These are phyloP conservation scores for Umimayanthus kanabou DNA, from an alignment of 92 coral and sea anemone genomes.

Conservation along the genomic window DNA sequence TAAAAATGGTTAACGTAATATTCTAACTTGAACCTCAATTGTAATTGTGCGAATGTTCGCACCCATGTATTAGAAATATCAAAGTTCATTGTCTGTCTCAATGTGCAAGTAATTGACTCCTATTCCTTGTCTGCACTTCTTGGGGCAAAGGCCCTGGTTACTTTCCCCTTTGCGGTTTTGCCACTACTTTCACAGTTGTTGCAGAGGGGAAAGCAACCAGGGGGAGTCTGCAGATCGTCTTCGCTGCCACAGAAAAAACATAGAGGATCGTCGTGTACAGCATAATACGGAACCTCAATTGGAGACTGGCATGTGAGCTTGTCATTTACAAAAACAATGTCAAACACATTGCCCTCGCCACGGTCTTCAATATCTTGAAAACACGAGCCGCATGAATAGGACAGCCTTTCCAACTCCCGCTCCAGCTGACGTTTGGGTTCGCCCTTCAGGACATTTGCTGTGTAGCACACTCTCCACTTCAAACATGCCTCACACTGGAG, in stretches of 20 bases:
- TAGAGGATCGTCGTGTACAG: constrained; percentile 20
- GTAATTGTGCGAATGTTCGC: constrained; percentile 28
- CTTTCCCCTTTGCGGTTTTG: constrained; percentile 30
- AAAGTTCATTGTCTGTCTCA: constrained; percentile 14
- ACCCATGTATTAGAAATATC: constrained; percentile 27
- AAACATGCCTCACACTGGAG: constrained; percentile 51
- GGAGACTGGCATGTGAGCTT: constrained; percentile 23
- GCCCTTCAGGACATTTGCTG: constrained; percentile 26
- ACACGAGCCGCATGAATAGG: constrained; percentile 43
- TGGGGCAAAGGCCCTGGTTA: constrained; percentile 20
- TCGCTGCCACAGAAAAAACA: not conserved
- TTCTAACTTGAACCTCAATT: constrained; percentile 16
- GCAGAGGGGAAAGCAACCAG: constrained; percentile 42
- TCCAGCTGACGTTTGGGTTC: constrained; percentile 39
- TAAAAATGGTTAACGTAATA: constrained; percentile 4
- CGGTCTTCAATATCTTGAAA: constrained; percentile 38
- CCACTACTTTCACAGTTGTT: constrained; percentile 15
- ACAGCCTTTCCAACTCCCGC: no score
- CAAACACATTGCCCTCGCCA: not conserved
- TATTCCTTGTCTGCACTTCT: constrained; percentile 28
- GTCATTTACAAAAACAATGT: constrained; percentile 25
- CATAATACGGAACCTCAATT: constrained; percentile 16
- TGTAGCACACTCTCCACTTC: constrained; percentile 48
- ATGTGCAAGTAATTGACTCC: constrained; percentile 7
- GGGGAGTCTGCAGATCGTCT: constrained; percentile 28